Evolutionary conservation across 1,140 invertebrate species (phyloP).

Genomic region (Trachelipus rathkii): DNA sequence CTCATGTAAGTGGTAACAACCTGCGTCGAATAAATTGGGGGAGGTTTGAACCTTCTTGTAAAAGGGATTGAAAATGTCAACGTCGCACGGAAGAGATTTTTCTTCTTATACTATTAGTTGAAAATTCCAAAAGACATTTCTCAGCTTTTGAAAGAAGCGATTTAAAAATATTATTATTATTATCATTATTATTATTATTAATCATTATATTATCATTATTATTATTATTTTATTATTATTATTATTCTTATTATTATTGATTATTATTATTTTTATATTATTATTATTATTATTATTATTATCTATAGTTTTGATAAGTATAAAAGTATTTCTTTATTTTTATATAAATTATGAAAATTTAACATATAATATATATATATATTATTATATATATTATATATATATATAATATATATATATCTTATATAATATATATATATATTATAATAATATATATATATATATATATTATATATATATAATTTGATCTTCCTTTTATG

Average conservation of each 20-base stretch:
- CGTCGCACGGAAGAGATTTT: background rate
- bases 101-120: background rate
- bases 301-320: too few species aligned
- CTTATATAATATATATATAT: background rate
- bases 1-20: constrained; percentile 58
- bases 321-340: background rate
- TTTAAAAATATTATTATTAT: background rate
- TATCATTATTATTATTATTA: too few species aligned
- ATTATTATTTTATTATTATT: constrained; percentile 12
- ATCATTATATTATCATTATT: too few species aligned
- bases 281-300: background rate
- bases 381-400: background rate
- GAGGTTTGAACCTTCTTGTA: too few species aligned
- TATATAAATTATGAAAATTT: background rate
- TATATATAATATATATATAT: background rate
- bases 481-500: too few species aligned
- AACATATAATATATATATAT: background rate
- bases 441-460: background rate
- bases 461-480: constrained; percentile 11
- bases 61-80: background rate
- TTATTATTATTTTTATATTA: background rate
- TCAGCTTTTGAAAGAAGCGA: too few species aligned
- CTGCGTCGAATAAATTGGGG: background rate
- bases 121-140: background rate
- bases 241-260: constrained; percentile 7